Conservation (phyloP, 2,888 invertebrate genomes). For the Drosophila flavopinicola region DNA sequence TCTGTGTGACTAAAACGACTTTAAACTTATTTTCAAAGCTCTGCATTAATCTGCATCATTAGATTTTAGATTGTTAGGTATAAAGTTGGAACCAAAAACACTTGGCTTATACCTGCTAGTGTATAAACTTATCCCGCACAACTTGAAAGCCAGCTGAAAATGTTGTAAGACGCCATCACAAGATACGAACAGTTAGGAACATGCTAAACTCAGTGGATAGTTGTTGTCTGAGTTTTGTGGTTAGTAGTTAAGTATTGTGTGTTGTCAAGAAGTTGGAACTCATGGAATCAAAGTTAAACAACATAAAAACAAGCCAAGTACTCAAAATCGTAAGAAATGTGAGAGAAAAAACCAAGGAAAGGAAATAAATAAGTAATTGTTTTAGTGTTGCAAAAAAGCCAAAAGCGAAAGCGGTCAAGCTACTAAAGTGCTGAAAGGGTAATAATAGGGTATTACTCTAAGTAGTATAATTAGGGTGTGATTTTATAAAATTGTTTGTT, state of each 20-base stretch:
- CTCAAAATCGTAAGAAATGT: not conserved
- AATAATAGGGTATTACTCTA: constrained; percentile 16
- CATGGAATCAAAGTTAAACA: constrained; percentile 6
- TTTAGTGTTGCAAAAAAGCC: constrained; percentile 44
- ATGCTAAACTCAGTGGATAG: constrained; percentile 1
- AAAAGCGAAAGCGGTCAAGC: constrained; percentile 48
- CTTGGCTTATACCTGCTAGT: no score
- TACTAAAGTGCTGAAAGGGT: constrained; percentile 27
- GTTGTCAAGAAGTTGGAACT: constrained; percentile 1
- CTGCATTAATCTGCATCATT: not conserved
- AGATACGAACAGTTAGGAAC: not conserved
- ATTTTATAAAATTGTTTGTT: constrained; percentile 1
- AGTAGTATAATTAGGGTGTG: constrained; percentile 12
- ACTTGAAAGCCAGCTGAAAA: not conserved
- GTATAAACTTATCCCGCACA: no score
- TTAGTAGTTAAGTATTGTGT: constrained; percentile 17
- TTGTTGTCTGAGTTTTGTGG: not conserved
- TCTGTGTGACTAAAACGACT: no score
- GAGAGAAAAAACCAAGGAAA: not conserved
- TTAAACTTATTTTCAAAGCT: not conserved
- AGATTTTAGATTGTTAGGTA: no score
- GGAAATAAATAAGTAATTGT: not conserved
- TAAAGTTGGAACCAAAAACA: no score
- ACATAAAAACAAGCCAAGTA: not conserved
- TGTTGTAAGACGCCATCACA: not conserved